Evolutionary conservation across 1,140 invertebrate species (phyloP).

Genomic region (Sycophila sp.): DNA sequence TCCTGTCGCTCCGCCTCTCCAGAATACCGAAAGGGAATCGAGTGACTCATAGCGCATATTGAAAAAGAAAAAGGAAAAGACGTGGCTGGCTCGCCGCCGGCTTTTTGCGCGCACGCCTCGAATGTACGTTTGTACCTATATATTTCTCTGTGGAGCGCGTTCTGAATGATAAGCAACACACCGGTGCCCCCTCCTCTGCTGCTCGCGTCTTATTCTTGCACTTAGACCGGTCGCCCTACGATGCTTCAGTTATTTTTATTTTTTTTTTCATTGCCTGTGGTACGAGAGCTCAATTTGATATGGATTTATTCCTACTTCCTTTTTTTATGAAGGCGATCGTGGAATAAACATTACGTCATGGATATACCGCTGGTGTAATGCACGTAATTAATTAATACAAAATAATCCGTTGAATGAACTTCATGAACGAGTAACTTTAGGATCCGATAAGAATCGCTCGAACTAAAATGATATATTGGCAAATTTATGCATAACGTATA

Average conservation of each 20-base stretch:
- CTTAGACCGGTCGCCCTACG: neutral
- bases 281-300: no score
- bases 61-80: conserved; percentile 7
- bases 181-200: neutral
- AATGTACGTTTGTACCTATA: neutral
- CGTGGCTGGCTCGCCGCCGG: neutral
- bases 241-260: neutral
- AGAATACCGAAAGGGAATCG: neutral
- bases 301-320: no score
- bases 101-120: neutral
- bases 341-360: no score
- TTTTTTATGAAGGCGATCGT: no score
- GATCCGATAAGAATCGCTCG: no score
- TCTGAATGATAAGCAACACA: neutral
- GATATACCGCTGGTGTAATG: no score
- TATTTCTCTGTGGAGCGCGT: neutral
- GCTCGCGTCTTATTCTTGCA: neutral
- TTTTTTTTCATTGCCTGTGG: neutral
- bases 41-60: neutral
- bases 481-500: no score
- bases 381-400: no score
- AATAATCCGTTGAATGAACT: no score
- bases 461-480: no score
- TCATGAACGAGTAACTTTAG: no score
- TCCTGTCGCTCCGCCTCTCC: neutral